A percentile compares a stretch with the other conserved stretches of the same genome.
Conservation (phyloP, 2,797 vertebrate species). For the Oreortyx pictus region DNA sequence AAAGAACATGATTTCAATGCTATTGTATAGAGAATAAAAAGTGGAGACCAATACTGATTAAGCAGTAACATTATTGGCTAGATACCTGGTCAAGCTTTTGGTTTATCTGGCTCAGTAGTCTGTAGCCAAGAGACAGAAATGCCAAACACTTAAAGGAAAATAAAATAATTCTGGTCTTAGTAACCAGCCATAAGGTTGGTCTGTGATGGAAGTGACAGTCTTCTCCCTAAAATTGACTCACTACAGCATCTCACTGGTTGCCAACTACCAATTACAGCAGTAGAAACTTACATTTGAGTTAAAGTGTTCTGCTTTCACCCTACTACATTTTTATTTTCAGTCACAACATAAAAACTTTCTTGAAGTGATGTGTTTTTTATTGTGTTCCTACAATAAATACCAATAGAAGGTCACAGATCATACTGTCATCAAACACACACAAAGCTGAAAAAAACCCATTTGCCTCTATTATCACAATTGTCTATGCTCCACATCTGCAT, state of each 20-base stretch:
- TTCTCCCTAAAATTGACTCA: background rate
- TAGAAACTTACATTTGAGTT: background rate
- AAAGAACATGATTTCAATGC: background rate
- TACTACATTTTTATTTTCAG: background rate
- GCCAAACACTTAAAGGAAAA: background rate
- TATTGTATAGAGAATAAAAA: fast-evolving
- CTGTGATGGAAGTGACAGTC: background rate
- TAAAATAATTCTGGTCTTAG: background rate
- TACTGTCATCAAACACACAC: background rate
- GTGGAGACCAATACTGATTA: background rate
- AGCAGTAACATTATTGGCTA: background rate
- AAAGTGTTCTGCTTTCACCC: background rate
- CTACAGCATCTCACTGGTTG: background rate
- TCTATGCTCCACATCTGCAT: background rate
- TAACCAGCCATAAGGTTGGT: background rate
- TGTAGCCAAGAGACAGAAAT: background rate
- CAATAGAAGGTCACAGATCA: background rate
- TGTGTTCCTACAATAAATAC: background rate
- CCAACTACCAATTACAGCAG: background rate
- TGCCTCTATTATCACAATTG: background rate
- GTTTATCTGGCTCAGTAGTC: background rate
- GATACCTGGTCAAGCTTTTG: background rate
- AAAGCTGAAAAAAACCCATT: background rate
- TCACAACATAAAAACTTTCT: background rate
- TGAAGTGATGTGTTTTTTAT: background rate